Evolutionary conservation across 2,888 invertebrate species (phyloP).

Genomic region (Anticlea derivata): DNA sequence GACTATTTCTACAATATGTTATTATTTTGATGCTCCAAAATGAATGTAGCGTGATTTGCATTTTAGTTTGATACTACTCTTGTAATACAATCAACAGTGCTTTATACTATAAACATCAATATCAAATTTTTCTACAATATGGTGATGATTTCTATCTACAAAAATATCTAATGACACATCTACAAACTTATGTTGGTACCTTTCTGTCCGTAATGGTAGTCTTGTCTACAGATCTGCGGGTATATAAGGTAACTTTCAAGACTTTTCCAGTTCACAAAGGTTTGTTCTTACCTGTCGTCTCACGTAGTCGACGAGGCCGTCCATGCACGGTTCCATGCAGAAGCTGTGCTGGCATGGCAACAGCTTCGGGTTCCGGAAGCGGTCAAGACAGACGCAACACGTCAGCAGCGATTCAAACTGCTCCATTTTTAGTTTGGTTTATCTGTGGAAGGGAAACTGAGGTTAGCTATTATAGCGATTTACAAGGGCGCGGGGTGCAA

Average conservation of each 20-base stretch:
- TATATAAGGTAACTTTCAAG: neutral
- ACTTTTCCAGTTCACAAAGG: neutral
- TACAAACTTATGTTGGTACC: neutral
- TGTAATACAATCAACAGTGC: too few relatives aligned
- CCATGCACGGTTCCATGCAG: conserved; percentile 99
- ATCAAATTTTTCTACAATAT: neutral
- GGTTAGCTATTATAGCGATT: neutral
- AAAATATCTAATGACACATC: neutral
- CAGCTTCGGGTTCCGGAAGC: conserved; percentile 98
- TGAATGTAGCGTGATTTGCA: neutral
- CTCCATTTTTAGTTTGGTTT: conserved; percentile 87
- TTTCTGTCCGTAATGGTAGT: neutral
- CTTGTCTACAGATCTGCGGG: neutral
- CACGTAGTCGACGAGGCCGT: conserved; percentile 97
- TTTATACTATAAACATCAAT: too few relatives aligned
- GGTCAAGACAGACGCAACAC: conserved; percentile 98
- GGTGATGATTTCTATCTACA: neutral
- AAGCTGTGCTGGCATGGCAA: conserved; percentile 99
- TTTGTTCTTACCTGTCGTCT: conserved; percentile 89
- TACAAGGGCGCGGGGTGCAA: too few relatives aligned
- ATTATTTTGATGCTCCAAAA: neutral
- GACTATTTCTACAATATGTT: neutral
- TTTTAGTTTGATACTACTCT: neutral
- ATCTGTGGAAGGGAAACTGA: conserved; percentile 52
- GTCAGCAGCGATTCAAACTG: conserved; percentile 98